Evolutionary conservation across 92 coral and sea anemone genomes (phyloP).

Genomic region (Pocillopora grandis): DNA sequence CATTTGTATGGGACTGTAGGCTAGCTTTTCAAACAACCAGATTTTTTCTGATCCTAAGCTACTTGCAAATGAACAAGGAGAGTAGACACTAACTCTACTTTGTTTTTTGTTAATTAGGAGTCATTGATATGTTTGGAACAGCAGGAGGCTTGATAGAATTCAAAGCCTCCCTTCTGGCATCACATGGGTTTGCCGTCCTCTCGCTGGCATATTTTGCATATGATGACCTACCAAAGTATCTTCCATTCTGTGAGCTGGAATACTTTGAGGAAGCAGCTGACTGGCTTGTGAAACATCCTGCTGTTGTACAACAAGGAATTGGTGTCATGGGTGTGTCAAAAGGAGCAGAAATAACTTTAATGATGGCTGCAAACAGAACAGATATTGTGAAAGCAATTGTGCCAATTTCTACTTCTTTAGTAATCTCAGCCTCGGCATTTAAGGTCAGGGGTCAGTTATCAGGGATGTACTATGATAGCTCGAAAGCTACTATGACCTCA

Average conservation of each 20-base stretch:
- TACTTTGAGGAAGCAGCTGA: conserved; percentile 78
- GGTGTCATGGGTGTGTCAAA: conserved; percentile 69
- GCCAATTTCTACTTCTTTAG: conserved; percentile 37
- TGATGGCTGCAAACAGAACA: conserved; percentile 49
- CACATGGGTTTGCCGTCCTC: conserved; percentile 70
- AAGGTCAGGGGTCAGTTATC: conserved; percentile 32
- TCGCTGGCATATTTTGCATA: conserved; percentile 64
- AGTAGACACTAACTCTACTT: neutral
- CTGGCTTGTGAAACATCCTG: conserved; percentile 64
- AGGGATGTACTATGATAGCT: neutral
- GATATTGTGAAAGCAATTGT: conserved; percentile 57
- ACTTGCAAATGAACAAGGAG: neutral
- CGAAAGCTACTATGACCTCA: neutral
- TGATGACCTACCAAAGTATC: conserved; percentile 59
- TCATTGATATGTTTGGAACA: conserved; percentile 62
- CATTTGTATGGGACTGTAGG: too few relatives aligned
- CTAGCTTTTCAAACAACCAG: too few relatives aligned
- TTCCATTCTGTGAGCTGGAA: conserved; percentile 62
- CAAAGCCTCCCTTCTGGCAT: conserved; percentile 77
- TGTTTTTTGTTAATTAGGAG: conserved; percentile 31
- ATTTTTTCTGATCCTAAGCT: too few relatives aligned
- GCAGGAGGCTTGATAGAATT: conserved; percentile 65
- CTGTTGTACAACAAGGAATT: conserved; percentile 47
- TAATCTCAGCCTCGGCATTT: conserved; percentile 25
- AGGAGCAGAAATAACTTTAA: conserved; percentile 60